These are phyloP conservation scores for Pelvicachromis taeniatus DNA, from an alignment of 2,113 vertebrate genomes.

Conservation along the genomic window DNA sequence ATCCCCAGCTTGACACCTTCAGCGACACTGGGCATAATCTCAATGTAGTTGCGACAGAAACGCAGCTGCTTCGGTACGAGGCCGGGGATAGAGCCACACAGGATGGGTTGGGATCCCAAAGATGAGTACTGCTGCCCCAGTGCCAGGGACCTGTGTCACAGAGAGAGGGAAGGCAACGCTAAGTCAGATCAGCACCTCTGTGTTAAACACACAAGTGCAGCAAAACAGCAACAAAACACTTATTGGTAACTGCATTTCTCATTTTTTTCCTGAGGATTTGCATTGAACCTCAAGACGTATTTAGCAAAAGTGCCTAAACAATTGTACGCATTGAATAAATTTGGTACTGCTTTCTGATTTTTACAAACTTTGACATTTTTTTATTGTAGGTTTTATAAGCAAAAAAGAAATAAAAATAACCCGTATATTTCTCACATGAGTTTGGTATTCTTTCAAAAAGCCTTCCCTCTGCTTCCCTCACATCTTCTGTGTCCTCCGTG, in stretches of 20 bases:
- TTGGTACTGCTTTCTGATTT: accelerated
- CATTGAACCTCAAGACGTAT: accelerated
- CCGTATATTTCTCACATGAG: not conserved
- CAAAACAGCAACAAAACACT: not conserved
- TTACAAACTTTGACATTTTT: not conserved
- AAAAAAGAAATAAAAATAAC: not conserved
- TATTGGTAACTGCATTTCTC: accelerated
- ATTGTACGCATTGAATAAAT: not conserved
- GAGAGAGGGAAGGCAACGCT: not conserved
- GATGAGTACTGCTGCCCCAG: conserved; percentile 91
- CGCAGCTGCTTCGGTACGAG: conserved; percentile 96
- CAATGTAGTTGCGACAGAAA: conserved; percentile 96
- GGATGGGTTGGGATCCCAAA: conserved; percentile 87
- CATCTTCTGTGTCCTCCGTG: not conserved
- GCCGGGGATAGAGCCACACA: conserved; percentile 93
- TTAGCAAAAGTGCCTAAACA: not conserved
- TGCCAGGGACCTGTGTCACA: conserved; percentile 84
- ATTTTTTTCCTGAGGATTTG: not conserved
- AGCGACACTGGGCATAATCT: conserved; percentile 98
- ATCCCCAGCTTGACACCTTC: conserved; percentile 92
- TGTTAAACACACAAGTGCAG: not conserved
- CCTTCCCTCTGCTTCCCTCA: not conserved
- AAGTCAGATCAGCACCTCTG: not conserved
- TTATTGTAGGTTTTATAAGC: not conserved
- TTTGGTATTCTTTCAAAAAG: not conserved